A percentile compares a stretch with the other conserved stretches of the same genome.
phyloP scores from a whole-genome alignment of 1,140 invertebrate species.

The Diploscapter pachys region DNA sequence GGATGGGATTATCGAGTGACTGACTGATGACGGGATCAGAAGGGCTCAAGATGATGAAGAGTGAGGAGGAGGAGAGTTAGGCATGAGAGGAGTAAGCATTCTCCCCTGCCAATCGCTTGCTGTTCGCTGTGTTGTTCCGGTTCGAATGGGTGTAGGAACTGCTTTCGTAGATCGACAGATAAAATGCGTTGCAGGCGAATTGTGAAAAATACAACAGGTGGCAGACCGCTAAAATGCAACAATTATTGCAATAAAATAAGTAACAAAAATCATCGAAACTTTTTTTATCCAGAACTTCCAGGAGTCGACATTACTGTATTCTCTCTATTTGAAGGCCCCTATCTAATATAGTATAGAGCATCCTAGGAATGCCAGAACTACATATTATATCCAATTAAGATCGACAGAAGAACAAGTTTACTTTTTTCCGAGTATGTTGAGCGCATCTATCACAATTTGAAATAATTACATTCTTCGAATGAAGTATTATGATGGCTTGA shows the following conservation, averaged over 20 bases:
- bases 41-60: not conserved
- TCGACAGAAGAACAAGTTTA: too few species aligned
- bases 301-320: too few species aligned
- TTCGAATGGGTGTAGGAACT: conserved; percentile 14
- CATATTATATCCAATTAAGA: too few species aligned
- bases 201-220: conserved; percentile 53
- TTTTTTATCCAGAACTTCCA: too few species aligned
- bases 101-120: conserved; percentile 20
- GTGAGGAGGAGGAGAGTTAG: not conserved
- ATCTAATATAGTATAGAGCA: too few species aligned
- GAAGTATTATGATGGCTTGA: too few species aligned
- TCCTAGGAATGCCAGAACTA: too few species aligned
- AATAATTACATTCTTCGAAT: too few species aligned
- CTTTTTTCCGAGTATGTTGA: too few species aligned
- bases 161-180: conserved; percentile 52
- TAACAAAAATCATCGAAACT: not conserved
- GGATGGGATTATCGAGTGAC: not conserved
- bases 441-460: too few species aligned
- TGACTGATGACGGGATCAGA: not conserved
- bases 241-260: not conserved
- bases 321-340: too few species aligned
- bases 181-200: conserved; percentile 54
- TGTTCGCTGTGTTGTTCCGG: conserved; percentile 11
- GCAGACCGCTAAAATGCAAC: conserved; percentile 41
- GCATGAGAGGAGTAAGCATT: not conserved